These are phyloP conservation scores for Acanthiza pusilla DNA, from an alignment of 2,797 vertebrate species.

Conservation along the genomic window DNA sequence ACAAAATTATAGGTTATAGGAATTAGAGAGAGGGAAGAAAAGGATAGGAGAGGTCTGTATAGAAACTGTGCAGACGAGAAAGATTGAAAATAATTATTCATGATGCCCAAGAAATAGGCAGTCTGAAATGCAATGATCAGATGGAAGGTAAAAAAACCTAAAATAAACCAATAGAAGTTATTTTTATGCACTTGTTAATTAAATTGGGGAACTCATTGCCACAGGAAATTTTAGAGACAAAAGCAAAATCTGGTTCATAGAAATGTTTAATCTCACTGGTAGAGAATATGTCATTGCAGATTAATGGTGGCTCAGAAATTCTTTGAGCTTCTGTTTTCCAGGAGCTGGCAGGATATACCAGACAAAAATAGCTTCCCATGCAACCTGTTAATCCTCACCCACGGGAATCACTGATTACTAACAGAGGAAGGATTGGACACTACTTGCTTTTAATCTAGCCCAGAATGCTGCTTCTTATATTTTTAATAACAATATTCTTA, in stretches of 20 bases:
- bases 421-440: background rate
- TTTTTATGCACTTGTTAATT: background rate
- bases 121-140: background rate
- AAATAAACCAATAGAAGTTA: background rate
- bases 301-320: background rate
- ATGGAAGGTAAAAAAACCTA: background rate
- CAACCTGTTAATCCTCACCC: background rate
- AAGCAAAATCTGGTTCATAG: background rate
- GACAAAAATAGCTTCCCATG: background rate
- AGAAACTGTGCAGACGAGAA: background rate
- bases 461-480: background rate
- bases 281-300: background rate
- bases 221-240: background rate
- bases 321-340: background rate
- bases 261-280: background rate
- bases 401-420: background rate
- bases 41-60: background rate
- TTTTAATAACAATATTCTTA: background rate
- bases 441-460: background rate
- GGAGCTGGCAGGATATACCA: background rate
- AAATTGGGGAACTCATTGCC: background rate
- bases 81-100: background rate
- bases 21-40: background rate
- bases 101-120: background rate
- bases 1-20: background rate